A percentile compares a stretch with the other conserved stretches of the same genome.
Evolutionary conservation across 2,888 invertebrate species (phyloP).

Genomic region (Scrobipalpa costella): DNA sequence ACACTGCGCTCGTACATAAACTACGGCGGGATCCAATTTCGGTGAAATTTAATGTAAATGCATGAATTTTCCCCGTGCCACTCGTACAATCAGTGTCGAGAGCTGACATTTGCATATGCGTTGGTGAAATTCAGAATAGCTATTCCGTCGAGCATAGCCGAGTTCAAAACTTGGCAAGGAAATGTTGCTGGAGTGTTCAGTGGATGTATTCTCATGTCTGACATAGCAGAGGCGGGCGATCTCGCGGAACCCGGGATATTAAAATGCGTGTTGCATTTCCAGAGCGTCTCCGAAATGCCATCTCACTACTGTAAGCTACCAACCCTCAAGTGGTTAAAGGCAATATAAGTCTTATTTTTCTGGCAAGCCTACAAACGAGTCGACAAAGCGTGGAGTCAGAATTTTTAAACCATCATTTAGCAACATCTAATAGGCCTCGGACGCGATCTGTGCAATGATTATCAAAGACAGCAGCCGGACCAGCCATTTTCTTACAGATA

Average conservation of each 20-base stretch:
- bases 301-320: conserved; percentile 40
- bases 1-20: conserved; percentile 67
- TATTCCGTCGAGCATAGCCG: conserved; percentile 72
- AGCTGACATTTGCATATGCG: conserved; percentile 80
- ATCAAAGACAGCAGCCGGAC: too few species aligned
- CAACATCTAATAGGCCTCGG: too few species aligned
- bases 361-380: too few species aligned
- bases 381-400: too few species aligned
- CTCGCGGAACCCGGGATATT: conserved; percentile 50
- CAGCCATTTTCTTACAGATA: too few species aligned
- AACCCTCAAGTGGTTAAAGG: conserved; percentile 47
- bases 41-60: conserved; percentile 79
- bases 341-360: background rate
- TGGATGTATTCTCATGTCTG: conserved; percentile 55
- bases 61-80: conserved; percentile 77
- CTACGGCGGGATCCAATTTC: conserved; percentile 73
- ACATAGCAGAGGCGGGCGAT: conserved; percentile 51
- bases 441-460: too few species aligned
- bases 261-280: conserved; percentile 42
- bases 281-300: conserved; percentile 48
- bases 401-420: too few species aligned
- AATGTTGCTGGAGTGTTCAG: conserved; percentile 44
- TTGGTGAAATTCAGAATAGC: conserved; percentile 76
- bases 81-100: conserved; percentile 80
- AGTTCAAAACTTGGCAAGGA: conserved; percentile 73